Evolutionary conservation across 2,888 invertebrate species (phyloP).

Genomic region (Patella pellucida): DNA sequence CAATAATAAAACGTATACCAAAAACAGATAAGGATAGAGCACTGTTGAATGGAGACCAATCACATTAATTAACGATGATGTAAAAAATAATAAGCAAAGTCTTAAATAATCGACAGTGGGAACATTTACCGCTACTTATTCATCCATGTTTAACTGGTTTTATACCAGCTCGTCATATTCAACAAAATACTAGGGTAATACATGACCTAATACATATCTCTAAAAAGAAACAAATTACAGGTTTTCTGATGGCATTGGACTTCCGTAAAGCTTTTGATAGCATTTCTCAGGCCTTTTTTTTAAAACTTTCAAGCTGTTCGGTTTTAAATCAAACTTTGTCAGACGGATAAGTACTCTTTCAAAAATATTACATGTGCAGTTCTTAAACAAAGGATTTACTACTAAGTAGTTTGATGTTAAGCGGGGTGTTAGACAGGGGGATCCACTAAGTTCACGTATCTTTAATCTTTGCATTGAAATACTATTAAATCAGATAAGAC

Average conservation of each 20-base stretch:
- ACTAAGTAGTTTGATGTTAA: neutral
- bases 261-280: neutral
- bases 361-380: neutral
- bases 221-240: neutral
- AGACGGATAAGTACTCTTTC: neutral
- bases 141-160: neutral
- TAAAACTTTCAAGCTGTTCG: neutral
- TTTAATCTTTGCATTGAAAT: too few relatives aligned
- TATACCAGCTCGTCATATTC: neutral
- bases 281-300: neutral
- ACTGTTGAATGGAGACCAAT: too few relatives aligned
- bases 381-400: neutral
- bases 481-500: too few relatives aligned
- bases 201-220: neutral
- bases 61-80: too few relatives aligned
- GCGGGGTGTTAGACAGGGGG: neutral
- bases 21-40: too few relatives aligned
- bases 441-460: neutral
- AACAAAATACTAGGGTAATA: conserved; percentile 2
- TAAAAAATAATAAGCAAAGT: too few relatives aligned
- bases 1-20: too few relatives aligned
- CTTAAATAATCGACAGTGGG: neutral
- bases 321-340: too few relatives aligned
- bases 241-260: neutral
- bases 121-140: neutral